These are phyloP conservation scores for Telmatochromis bifrenatus DNA, from an alignment of 2,113 vertebrate genomes.

Conservation along the genomic window DNA sequence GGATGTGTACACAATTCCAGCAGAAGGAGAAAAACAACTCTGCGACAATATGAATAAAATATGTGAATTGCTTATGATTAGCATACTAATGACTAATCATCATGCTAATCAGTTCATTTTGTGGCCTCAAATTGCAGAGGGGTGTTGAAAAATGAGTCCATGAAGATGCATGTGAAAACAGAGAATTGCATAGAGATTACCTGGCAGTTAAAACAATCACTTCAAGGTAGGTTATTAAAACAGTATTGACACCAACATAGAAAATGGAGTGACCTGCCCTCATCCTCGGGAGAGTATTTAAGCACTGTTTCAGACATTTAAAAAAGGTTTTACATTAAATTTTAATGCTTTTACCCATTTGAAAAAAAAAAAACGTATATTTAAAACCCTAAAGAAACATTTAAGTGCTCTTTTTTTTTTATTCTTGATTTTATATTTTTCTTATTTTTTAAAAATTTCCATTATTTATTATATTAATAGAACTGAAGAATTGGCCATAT, in stretches of 20 bases:
- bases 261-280: neutral
- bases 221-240: neutral
- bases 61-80: conserved; percentile 64
- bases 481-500: neutral
- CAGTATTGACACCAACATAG: neutral
- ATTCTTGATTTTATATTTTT: neutral
- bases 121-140: conserved; percentile 47
- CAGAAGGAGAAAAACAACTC: conserved; percentile 45
- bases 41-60: conserved; percentile 68
- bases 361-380: accelerated
- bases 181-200: neutral
- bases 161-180: neutral
- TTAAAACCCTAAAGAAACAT: neutral
- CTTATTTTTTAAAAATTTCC: neutral
- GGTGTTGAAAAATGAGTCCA: conserved; percentile 8
- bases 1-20: conserved; percentile 28
- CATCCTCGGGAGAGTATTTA: neutral
- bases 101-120: conserved; percentile 66
- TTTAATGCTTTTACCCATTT: neutral
- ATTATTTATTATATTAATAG: neutral
- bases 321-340: neutral
- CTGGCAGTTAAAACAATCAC: neutral
- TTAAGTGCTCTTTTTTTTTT: neutral
- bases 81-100: conserved; percentile 68
- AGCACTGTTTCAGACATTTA: neutral